These are phyloP conservation scores for Peromyscus polionotus DNA, from an alignment of 2,113 vertebrate species.

Conservation along the genomic window DNA sequence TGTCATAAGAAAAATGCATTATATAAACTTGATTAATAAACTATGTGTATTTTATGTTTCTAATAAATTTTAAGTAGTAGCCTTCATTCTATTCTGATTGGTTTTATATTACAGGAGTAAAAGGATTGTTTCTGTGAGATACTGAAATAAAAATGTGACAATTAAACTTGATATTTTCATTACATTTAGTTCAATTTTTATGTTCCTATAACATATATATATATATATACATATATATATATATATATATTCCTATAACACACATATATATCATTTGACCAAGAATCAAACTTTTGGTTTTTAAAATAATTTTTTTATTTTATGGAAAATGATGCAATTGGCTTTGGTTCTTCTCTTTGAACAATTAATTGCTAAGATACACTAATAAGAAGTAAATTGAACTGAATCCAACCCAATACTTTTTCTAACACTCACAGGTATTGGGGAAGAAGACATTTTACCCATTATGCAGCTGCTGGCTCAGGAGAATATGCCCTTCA, in stretches of 20 bases:
- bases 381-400: neutral
- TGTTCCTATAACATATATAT: neutral
- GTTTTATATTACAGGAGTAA: conserved; percentile 26
- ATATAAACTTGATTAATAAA: conserved; percentile 52
- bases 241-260: no score
- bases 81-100: neutral
- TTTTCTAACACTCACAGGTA: neutral
- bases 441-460: neutral
- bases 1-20: conserved; percentile 66
- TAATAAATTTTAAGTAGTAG: conserved; percentile 61
- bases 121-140: conserved; percentile 18
- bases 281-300: neutral
- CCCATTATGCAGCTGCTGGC: neutral
- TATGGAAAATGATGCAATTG: neutral
- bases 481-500: neutral
- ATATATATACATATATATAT: no score
- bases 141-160: conserved; percentile 34
- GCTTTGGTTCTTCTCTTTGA: conserved; percentile 17
- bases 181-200: conserved; percentile 44
- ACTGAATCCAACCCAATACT: neutral
- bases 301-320: conserved; percentile 43
- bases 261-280: neutral
- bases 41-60: neutral
- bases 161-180: conserved; percentile 19
- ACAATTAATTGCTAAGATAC: neutral